These are phyloP conservation scores for Verasper variegatus DNA, from an alignment of 2,113 vertebrate species.

Conservation along the genomic window DNA sequence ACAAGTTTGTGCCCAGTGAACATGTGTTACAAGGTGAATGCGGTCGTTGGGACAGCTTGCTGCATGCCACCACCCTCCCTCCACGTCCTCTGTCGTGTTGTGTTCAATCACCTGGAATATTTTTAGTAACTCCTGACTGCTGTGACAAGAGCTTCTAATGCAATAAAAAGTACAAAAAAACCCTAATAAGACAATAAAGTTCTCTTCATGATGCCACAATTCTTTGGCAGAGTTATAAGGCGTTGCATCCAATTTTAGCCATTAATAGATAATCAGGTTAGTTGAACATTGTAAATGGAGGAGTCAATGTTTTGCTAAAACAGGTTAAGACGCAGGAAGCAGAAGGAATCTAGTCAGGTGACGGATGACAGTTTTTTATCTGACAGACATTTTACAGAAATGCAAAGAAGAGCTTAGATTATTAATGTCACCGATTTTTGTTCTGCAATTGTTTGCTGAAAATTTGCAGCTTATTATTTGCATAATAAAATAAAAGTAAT, in stretches of 20 bases:
- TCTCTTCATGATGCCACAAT: not conserved
- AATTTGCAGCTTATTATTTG: no score
- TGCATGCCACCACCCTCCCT: not conserved
- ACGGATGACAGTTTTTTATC: not conserved
- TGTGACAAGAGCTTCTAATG: not conserved
- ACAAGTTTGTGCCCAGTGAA: conserved; percentile 37
- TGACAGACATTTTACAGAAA: not conserved
- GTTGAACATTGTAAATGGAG: conserved; percentile 39
- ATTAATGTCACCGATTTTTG: not conserved
- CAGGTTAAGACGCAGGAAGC: conserved; percentile 3
- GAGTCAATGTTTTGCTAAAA: conserved; percentile 42
- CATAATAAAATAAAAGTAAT: not conserved
- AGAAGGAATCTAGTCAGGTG: conserved; percentile 12
- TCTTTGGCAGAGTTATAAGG: conserved; percentile 7
- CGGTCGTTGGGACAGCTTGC: conserved; percentile 9
- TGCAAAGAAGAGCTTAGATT: not conserved
- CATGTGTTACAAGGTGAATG: conserved; percentile 61
- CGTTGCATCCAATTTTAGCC: conserved; percentile 6
- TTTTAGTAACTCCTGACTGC: not conserved
- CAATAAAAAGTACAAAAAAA: not conserved
- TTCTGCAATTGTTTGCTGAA: no score
- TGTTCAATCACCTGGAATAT: conserved; percentile 13
- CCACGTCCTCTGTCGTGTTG: not conserved
- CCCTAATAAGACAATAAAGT: not conserved
- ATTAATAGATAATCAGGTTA: conserved; percentile 27